Evolutionary conservation across 2,888 invertebrate genomes (phyloP).

Genomic region (Drosophila antonietae): DNA sequence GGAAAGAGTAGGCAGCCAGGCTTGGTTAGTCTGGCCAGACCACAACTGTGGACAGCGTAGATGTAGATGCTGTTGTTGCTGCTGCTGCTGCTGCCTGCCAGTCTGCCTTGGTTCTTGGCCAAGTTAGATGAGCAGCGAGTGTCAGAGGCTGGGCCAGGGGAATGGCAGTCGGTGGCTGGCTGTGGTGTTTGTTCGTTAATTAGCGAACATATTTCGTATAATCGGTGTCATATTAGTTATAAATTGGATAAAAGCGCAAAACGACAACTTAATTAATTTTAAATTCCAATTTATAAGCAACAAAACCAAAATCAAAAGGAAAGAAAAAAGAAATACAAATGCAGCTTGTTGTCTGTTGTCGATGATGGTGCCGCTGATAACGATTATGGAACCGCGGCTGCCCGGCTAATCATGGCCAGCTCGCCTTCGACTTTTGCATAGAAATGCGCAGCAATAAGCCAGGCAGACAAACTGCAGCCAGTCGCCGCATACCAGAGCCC

Average conservation of each 20-base stretch:
- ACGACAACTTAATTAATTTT: constrained; percentile 85
- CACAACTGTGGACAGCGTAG: constrained; percentile 6
- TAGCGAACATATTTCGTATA: constrained; percentile 85
- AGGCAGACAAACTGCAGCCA: constrained; percentile 58
- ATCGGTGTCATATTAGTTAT: constrained; percentile 85
- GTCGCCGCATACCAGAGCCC: constrained; percentile 22
- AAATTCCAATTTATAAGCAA: constrained; percentile 82
- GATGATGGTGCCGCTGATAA: constrained; percentile 71
- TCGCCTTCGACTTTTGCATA: constrained; percentile 25
- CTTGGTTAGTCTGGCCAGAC: neutral
- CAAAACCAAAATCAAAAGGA: constrained; percentile 18
- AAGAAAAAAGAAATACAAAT: constrained; percentile 26
- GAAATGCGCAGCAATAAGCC: constrained; percentile 51
- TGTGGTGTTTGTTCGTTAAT: constrained; percentile 84
- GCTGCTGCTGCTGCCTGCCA: constrained; percentile 57
- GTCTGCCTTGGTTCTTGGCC: constrained; percentile 58
- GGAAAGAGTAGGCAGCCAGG: constrained; percentile 5
- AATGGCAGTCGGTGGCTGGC: constrained; percentile 12
- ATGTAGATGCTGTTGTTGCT: constrained; percentile 8
- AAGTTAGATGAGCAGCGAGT: constrained; percentile 44
- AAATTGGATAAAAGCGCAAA: constrained; percentile 84
- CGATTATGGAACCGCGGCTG: constrained; percentile 58
- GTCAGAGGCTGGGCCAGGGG: constrained; percentile 7
- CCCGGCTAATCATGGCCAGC: constrained; percentile 45
- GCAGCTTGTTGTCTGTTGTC: constrained; percentile 24